Percentiles rank a stretch among this genome's conserved stretches.
phyloP scores from a whole-genome alignment of 1,140 invertebrate genomes.

The Brachionus rotundiformis region DNA sequence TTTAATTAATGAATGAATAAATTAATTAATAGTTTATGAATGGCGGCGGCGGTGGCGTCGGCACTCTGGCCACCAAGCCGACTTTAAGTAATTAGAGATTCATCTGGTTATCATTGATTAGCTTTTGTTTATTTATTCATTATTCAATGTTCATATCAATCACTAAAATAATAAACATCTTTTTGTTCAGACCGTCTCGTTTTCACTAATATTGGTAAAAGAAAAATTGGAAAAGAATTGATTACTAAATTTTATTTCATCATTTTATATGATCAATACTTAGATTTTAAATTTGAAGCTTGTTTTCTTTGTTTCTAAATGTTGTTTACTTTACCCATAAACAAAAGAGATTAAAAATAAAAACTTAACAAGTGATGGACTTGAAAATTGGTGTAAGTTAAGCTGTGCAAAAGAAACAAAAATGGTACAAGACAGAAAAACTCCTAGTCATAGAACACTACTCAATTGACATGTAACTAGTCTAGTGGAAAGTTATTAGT shows the following conservation, averaged over 20 bases:
- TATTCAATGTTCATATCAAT: slow-evolving; percentile 9
- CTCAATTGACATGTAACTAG: slow-evolving; percentile 7
- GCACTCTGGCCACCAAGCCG: background rate
- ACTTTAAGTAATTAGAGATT: background rate
- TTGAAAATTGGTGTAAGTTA: background rate
- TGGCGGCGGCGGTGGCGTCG: background rate
- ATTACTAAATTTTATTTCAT: background rate
- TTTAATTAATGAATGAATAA: background rate
- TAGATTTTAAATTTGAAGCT: background rate
- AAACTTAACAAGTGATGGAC: too few species aligned
- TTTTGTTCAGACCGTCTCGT: background rate
- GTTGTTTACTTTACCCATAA: background rate
- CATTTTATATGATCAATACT: background rate
- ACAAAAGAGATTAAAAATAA: too few species aligned
- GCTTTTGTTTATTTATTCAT: slow-evolving; percentile 10
- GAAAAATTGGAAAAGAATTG: too few species aligned
- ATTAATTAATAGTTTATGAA: too few species aligned
- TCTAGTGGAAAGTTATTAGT: slow-evolving; percentile 6
- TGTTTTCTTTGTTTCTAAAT: background rate
- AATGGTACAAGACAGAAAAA: too few species aligned
- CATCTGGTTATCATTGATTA: background rate
- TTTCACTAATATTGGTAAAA: background rate
- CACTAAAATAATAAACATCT: slow-evolving; percentile 16
- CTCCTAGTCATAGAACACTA: too few species aligned
- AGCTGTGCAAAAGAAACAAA: too few species aligned